Conservation (phyloP, 2,888 invertebrate species). For the Scaptomyza flava region DNA sequence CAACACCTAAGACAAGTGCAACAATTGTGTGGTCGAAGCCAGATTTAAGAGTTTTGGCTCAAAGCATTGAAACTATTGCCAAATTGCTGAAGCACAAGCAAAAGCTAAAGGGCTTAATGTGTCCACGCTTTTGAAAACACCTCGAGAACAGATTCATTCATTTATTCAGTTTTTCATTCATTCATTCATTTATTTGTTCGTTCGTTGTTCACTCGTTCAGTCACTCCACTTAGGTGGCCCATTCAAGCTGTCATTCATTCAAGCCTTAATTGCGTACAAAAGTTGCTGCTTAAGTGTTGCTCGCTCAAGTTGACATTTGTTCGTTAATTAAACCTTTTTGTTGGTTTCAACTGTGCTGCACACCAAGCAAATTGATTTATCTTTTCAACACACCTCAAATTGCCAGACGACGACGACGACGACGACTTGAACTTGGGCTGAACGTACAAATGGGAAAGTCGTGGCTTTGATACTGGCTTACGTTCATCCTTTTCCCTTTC, state of each 20-base stretch:
- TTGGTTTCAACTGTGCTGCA: slow-evolving; percentile 72
- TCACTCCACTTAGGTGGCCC: slow-evolving; percentile 53
- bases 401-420: slow-evolving; percentile 22
- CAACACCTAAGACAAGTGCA: slow-evolving; percentile 39
- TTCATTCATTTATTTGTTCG: slow-evolving; percentile 18
- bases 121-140: slow-evolving; percentile 25
- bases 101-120: slow-evolving; percentile 22
- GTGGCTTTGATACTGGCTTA: slow-evolving; percentile 24
- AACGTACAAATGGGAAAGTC: slow-evolving; percentile 23
- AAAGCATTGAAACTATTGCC: slow-evolving; percentile 24
- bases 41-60: slow-evolving; percentile 38
- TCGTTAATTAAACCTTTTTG: slow-evolving; percentile 79
- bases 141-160: slow-evolving; percentile 29
- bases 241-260: slow-evolving; percentile 75
- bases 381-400: slow-evolving; percentile 71
- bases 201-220: slow-evolving; percentile 57
- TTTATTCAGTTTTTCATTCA: slow-evolving; percentile 29
- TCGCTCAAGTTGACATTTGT: slow-evolving; percentile 75
- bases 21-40: slow-evolving; percentile 52
- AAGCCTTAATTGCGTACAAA: slow-evolving; percentile 75
- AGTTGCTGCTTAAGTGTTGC: slow-evolving; percentile 76
- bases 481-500: slow-evolving; percentile 14
- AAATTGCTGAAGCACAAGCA: slow-evolving; percentile 28
- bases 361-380: slow-evolving; percentile 80
- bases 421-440: slow-evolving; percentile 9